Conservation (phyloP, 1,140 invertebrate genomes). For the Coptotermes formosanus region DNA sequence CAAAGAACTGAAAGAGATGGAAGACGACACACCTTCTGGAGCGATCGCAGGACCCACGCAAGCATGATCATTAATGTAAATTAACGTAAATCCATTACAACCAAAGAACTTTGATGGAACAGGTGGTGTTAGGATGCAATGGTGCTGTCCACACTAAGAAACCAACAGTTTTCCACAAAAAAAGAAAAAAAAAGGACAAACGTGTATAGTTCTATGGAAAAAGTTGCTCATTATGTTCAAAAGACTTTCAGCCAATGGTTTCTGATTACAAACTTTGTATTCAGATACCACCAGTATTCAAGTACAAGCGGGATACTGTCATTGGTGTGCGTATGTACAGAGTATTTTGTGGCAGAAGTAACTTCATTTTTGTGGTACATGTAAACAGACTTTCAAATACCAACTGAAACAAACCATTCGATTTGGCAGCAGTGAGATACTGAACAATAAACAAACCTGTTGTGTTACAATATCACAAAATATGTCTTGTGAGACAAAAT, state of each 20-base stretch:
- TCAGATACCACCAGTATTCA: not conserved
- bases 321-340: not conserved
- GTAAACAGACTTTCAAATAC: not conserved
- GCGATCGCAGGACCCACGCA: not conserved
- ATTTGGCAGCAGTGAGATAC: too few species aligned
- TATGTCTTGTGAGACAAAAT: too few species aligned
- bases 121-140: not conserved
- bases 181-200: not conserved
- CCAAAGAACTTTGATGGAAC: not conserved
- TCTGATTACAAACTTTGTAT: not conserved
- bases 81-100: not conserved
- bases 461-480: too few species aligned
- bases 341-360: not conserved
- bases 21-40: conserved; percentile 42
- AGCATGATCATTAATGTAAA: not conserved
- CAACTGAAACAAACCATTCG: not conserved
- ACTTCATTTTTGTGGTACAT: not conserved
- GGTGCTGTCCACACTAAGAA: not conserved
- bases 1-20: conserved; percentile 48
- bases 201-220: not conserved
- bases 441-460: too few species aligned
- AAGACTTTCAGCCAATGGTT: not conserved
- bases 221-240: not conserved
- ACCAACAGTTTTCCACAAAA: not conserved
- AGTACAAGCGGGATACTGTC: too few species aligned